Evolutionary conservation across 2,888 invertebrate genomes (phyloP).

Genomic region (Metopia argyrocephala): DNA sequence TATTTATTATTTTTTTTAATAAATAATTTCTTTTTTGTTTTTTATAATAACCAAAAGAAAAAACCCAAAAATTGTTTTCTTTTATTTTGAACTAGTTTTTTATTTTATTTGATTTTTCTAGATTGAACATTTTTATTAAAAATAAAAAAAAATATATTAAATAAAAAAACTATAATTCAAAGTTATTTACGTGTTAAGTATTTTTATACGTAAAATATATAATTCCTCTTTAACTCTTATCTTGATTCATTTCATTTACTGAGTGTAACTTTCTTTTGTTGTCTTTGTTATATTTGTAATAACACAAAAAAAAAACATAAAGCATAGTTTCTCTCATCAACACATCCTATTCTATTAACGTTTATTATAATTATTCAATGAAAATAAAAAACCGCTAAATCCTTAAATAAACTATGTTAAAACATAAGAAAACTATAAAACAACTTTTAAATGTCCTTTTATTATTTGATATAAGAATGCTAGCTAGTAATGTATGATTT

Average conservation of each 20-base stretch:
- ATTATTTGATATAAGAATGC: constrained; percentile 34
- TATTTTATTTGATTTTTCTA: constrained; percentile 22
- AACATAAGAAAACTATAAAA: constrained; percentile 58
- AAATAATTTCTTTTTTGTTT: constrained; percentile 72
- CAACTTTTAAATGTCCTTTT: constrained; percentile 50
- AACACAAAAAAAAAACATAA: constrained; percentile 44
- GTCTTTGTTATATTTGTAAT: constrained; percentile 58
- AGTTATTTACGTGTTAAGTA: constrained; percentile 52
- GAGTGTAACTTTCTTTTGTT: constrained; percentile 51
- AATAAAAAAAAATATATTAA: constrained; percentile 28
- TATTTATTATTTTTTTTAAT: constrained; percentile 74
- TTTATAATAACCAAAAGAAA: constrained; percentile 67
- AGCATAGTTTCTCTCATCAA: constrained; percentile 47
- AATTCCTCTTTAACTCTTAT: constrained; percentile 37
- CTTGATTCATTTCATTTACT: constrained; percentile 15
- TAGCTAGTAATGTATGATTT: constrained; percentile 37
- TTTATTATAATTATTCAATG: constrained; percentile 64
- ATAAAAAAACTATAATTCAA: constrained; percentile 17
- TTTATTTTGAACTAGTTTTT: constrained; percentile 34
- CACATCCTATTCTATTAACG: constrained; percentile 62
- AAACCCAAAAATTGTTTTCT: constrained; percentile 49
- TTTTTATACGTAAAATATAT: constrained; percentile 55
- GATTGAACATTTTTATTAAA: constrained; percentile 34
- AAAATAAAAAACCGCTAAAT: constrained; percentile 62
- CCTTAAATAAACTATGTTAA: constrained; percentile 65